Conservation (phyloP, 2,797 vertebrate species). For the Rallus crepitans region DNA sequence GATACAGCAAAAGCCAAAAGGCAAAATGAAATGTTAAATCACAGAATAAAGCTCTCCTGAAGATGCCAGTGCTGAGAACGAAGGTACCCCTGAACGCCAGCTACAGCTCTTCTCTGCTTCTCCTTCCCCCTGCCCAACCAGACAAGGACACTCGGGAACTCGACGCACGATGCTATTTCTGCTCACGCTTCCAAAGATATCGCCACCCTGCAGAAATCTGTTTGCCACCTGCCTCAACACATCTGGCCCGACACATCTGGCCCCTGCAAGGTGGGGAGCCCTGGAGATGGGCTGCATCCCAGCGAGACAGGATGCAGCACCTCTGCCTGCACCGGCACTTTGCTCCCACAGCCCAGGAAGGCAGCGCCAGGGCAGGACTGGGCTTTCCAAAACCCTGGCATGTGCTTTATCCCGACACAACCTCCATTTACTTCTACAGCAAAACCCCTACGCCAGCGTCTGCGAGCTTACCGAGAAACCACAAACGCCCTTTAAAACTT, state of each 20-base stretch:
- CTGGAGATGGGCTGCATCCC: background rate
- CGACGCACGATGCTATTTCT: background rate
- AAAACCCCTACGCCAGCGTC: background rate
- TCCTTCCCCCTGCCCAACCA: background rate
- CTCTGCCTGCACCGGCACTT: background rate
- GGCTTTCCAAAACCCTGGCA: background rate
- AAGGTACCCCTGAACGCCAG: background rate
- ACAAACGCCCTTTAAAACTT: background rate
- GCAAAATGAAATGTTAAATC: slow-evolving; percentile 19
- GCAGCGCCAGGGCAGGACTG: background rate
- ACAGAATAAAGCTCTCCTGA: background rate
- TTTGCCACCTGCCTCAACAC: background rate
- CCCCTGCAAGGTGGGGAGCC: background rate
- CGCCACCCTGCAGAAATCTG: background rate
- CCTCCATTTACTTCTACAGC: background rate
- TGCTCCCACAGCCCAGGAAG: background rate
- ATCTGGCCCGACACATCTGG: background rate
- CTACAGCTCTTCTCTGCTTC: background rate
- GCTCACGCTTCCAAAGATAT: background rate
- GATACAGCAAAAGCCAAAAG: slow-evolving; percentile 40
- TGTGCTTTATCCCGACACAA: background rate
- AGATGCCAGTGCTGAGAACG: background rate
- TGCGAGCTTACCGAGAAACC: slow-evolving; percentile 12
- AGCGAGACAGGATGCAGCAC: background rate
- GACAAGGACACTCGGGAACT: background rate